A percentile compares a stretch with the other conserved stretches of the same genome.
These are phyloP conservation scores for Tragopan temminckii DNA, from an alignment of 2,797 vertebrate genomes.

Conservation along the genomic window DNA sequence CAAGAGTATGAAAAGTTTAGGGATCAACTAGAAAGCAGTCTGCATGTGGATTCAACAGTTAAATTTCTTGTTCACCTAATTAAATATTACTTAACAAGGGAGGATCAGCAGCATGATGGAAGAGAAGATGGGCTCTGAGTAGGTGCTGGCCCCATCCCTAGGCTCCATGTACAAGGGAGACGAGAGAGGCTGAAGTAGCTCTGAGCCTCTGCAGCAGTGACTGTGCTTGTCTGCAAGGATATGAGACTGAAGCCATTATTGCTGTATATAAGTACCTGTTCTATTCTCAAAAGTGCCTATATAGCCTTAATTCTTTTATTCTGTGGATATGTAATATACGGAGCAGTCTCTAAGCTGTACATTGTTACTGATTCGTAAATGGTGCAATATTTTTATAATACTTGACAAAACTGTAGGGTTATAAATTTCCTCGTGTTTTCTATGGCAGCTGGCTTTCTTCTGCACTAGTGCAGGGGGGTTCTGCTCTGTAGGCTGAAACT, in stretches of 20 bases:
- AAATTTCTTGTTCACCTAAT: not conserved
- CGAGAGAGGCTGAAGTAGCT: not conserved
- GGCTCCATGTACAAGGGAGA: not conserved
- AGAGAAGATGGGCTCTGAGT: not conserved
- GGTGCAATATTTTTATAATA: not conserved
- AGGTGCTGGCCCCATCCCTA: not conserved
- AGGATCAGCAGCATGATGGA: not conserved
- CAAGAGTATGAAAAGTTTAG: not conserved
- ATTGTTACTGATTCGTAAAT: slow-evolving; percentile 1
- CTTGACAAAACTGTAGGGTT: not conserved
- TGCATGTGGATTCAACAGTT: not conserved
- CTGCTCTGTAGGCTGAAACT: not conserved
- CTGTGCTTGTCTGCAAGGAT: not conserved
- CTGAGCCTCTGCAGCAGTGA: not conserved
- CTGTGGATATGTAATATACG: not conserved
- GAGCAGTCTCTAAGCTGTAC: not conserved
- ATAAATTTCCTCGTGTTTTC: slow-evolving; percentile 22
- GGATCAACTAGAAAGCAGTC: not conserved
- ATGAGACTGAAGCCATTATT: not conserved
- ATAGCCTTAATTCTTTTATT: slow-evolving; percentile 7
- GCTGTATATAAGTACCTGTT: not conserved
- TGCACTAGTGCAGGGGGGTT: not conserved
- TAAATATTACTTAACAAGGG: not conserved
- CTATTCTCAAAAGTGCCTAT: slow-evolving; percentile 15
- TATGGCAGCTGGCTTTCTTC: not conserved